A percentile compares a stretch with the other conserved stretches of the same genome.
Evolutionary conservation across 2,797 vertebrate species (phyloP).

Genomic region (Vultur gryphus): DNA sequence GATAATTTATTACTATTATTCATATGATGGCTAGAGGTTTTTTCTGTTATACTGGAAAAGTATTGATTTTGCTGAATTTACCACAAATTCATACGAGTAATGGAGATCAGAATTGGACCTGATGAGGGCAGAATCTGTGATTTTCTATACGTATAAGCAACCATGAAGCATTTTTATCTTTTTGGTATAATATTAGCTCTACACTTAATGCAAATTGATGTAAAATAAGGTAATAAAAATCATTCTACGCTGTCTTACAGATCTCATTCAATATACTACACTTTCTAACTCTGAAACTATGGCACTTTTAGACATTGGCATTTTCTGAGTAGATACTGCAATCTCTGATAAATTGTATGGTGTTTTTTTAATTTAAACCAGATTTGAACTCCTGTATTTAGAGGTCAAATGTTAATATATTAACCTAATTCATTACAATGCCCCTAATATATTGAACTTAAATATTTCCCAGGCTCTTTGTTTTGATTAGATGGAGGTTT

Average conservation of each 20-base stretch:
- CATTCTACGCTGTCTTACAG: background rate
- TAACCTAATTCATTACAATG: background rate
- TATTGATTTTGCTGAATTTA: background rate
- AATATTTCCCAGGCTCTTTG: background rate
- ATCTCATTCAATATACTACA: background rate
- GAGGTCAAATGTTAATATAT: background rate
- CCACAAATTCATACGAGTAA: background rate
- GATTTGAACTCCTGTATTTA: background rate
- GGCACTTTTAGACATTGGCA: background rate
- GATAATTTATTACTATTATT: background rate
- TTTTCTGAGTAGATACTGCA: background rate
- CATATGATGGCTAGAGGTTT: background rate
- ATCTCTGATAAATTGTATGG: background rate
- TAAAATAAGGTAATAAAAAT: background rate
- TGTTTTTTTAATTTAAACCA: background rate
- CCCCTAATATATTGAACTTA: background rate
- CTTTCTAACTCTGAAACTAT: background rate
- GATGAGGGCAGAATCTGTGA: background rate
- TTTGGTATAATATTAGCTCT: background rate
- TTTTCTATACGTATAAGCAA: background rate
- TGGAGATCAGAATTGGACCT: background rate
- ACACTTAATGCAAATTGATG: background rate
- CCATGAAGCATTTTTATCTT: background rate
- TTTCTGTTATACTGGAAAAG: background rate
- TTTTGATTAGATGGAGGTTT: constrained; percentile 15